phyloP scores from a whole-genome alignment of 2,888 invertebrate genomes.

The Hirudinaria manillensis region DNA sequence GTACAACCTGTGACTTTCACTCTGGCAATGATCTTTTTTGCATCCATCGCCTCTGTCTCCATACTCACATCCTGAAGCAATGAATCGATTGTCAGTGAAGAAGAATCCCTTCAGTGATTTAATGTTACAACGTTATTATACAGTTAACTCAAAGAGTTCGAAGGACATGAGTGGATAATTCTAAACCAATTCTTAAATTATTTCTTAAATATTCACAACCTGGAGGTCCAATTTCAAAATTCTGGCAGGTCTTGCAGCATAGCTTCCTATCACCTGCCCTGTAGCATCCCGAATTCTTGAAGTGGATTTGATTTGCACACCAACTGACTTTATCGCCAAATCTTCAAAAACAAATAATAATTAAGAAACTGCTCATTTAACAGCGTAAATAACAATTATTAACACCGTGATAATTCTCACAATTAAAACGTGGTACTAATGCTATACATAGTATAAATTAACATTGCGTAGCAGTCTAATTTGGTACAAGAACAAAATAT shows the following conservation, averaged over 20 bases:
- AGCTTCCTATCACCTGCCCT: background rate
- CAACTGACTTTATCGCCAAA: slow-evolving; percentile 25
- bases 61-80: slow-evolving; percentile 21
- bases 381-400: background rate
- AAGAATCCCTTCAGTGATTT: no score
- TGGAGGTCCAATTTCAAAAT: slow-evolving; percentile 6
- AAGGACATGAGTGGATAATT: no score
- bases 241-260: slow-evolving; percentile 28
- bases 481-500: no score
- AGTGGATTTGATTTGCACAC: slow-evolving; percentile 5
- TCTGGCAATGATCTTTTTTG: slow-evolving; percentile 6
- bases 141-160: no score
- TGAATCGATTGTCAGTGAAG: background rate
- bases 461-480: no score
- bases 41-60: slow-evolving; percentile 20
- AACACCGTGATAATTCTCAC: no score
- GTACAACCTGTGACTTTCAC: slow-evolving; percentile 7
- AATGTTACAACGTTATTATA: no score
- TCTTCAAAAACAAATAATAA: background rate
- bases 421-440: no score
- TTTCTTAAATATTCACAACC: background rate
- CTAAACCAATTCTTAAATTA: no score
- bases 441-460: no score
- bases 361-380: background rate
- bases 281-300: slow-evolving; percentile 12